These are phyloP conservation scores for Drosophila niveifrons DNA, from an alignment of 2,888 invertebrate species.

Conservation along the genomic window DNA sequence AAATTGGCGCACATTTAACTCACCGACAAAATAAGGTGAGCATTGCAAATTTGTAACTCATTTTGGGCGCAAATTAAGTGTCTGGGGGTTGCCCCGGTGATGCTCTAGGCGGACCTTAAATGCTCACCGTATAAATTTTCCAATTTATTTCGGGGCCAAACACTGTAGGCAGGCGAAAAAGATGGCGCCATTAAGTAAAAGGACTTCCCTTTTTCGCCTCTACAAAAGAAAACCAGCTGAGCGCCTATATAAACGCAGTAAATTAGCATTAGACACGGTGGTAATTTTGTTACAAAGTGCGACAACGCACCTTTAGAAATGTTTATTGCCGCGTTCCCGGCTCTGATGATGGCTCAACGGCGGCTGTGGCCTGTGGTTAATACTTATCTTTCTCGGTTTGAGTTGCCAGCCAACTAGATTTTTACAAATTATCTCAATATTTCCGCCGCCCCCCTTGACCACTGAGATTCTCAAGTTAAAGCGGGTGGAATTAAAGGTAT, in stretches of 20 bases:
- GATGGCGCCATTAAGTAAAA: constrained; percentile 51
- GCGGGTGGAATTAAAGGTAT: neutral
- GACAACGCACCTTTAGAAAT: constrained; percentile 32
- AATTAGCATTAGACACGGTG: constrained; percentile 75
- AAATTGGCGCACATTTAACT: constrained; percentile 65
- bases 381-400: neutral
- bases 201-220: constrained; percentile 29
- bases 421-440: constrained; percentile 1
- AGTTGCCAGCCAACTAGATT: neutral
- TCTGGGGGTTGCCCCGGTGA: constrained; percentile 35
- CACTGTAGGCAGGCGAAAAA: constrained; percentile 21
- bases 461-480: neutral
- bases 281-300: constrained; percentile 66
- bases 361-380: constrained; percentile 8
- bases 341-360: neutral
- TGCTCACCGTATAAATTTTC: constrained; percentile 67
- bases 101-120: constrained; percentile 61
- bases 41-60: constrained; percentile 71
- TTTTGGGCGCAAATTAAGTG: constrained; percentile 65
- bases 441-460: neutral
- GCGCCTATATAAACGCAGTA: constrained; percentile 67
- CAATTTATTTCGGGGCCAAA: constrained; percentile 63
- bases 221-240: constrained; percentile 23
- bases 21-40: constrained; percentile 29
- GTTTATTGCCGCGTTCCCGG: constrained; percentile 26